phyloP scores from a whole-genome alignment of 2,113 vertebrate species.

The Thermophis baileyi region DNA sequence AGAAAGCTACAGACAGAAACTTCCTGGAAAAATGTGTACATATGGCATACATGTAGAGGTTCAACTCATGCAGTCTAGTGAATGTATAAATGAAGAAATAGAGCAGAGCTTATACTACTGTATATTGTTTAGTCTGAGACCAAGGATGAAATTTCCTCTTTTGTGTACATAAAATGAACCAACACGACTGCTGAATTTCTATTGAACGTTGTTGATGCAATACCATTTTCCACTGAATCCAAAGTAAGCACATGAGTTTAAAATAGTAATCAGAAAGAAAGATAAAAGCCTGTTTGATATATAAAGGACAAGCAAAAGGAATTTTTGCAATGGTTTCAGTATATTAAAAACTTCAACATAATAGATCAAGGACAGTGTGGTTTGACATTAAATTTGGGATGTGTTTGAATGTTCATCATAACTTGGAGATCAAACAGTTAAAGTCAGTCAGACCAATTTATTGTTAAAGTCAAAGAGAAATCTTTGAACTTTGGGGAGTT shows the following conservation, averaged over 20 bases:
- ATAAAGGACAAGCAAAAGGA: background rate
- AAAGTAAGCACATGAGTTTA: background rate
- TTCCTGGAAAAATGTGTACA: background rate
- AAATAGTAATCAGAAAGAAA: background rate
- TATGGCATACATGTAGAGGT: background rate
- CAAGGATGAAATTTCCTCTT: background rate
- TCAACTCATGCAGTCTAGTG: background rate
- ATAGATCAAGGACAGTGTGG: background rate
- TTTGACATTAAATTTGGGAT: fast-evolving
- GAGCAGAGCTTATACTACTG: background rate
- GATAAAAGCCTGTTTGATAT: background rate
- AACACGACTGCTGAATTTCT: background rate
- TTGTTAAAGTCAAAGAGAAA: background rate
- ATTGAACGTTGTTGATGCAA: background rate
- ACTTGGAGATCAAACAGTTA: background rate
- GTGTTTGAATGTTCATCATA: background rate
- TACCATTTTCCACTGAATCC: background rate
- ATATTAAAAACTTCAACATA: background rate
- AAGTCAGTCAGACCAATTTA: background rate
- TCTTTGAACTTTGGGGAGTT: background rate
- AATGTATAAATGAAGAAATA: background rate
- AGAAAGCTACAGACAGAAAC: background rate
- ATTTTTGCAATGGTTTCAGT: background rate
- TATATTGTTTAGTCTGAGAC: background rate
- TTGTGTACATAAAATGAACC: background rate